Evolutionary conservation across 30 jellyfish, hydroid and myxozoan species (phyloP).

Genomic region (Cassiopea andromeda): DNA sequence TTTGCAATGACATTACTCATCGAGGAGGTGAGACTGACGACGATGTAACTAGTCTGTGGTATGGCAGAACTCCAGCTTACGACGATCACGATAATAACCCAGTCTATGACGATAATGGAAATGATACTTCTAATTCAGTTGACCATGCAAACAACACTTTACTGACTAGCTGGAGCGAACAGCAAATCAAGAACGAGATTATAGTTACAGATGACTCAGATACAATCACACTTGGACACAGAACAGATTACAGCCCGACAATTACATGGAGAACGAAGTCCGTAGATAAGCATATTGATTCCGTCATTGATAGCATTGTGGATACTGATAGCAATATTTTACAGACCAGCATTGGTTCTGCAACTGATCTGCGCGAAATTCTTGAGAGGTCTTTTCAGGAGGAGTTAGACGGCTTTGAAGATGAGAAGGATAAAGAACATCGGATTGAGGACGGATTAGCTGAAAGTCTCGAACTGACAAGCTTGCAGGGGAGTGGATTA

Average conservation of each 20-base stretch:
- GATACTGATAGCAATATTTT: constrained; percentile 37
- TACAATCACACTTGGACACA: constrained; percentile 3
- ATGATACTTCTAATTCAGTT: constrained; percentile 22
- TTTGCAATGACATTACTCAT: not conserved
- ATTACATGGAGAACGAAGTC: constrained; percentile 57
- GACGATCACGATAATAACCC: constrained; percentile 4
- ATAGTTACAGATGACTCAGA: constrained; percentile 10
- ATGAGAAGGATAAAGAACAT: not conserved
- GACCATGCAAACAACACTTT: constrained; percentile 39
- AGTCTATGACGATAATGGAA: not conserved
- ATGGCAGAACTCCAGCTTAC: not conserved
- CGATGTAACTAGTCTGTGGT: not conserved
- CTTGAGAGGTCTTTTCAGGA: constrained; percentile 28
- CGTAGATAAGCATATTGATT: not conserved
- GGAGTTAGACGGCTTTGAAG: not conserved
- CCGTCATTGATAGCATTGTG: not conserved
- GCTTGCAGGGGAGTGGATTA: not conserved
- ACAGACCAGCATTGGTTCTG: constrained; percentile 61
- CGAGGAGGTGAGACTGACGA: not conserved
- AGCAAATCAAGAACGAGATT: constrained; percentile 5
- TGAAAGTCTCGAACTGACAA: not conserved
- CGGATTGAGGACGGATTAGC: not conserved
- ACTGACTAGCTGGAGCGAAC: constrained; percentile 72
- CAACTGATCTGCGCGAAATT: constrained; percentile 52
- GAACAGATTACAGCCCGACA: constrained; percentile 31